Evolutionary conservation across 2,797 vertebrate genomes (phyloP).

Genomic region (Synaphobranchus kaupii): DNA sequence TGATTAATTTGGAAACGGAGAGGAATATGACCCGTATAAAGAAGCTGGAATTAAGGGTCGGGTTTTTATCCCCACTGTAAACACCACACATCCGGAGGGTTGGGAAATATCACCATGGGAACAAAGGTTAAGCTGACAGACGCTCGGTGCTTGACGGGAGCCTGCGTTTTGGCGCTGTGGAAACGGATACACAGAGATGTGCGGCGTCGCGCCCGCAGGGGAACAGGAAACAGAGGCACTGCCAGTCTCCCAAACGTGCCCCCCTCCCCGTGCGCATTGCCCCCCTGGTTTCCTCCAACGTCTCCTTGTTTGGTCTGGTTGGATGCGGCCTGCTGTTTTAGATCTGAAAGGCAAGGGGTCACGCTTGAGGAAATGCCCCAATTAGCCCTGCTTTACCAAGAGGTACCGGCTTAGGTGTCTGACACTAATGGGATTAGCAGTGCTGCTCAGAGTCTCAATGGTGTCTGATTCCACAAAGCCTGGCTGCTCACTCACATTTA

Average conservation of each 20-base stretch:
- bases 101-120: conserved; percentile 45
- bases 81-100: conserved; percentile 18
- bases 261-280: too few relatives aligned
- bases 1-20: not conserved
- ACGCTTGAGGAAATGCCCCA: conserved; percentile 29
- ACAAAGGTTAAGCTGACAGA: conserved; percentile 39
- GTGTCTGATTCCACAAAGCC: conserved; percentile 5
- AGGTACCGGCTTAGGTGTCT: conserved; percentile 37
- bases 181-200: conserved; percentile 33
- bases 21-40: not conserved
- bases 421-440: conserved; percentile 49
- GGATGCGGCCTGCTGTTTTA: not conserved
- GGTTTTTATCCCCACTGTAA: conserved; percentile 27
- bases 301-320: conserved; percentile 7
- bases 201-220: conserved; percentile 28
- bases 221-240: not conserved
- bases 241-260: too few relatives aligned
- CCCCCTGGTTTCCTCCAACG: not conserved
- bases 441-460: not conserved
- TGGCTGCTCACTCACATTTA: conserved; percentile 28
- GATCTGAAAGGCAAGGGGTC: not conserved
- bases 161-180: conserved; percentile 9
- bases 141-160: conserved; percentile 23
- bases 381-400: conserved; percentile 44
- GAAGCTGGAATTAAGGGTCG: conserved; percentile 21